Conservation (phyloP, 2,797 vertebrate genomes). For the Platalea minor region DNA sequence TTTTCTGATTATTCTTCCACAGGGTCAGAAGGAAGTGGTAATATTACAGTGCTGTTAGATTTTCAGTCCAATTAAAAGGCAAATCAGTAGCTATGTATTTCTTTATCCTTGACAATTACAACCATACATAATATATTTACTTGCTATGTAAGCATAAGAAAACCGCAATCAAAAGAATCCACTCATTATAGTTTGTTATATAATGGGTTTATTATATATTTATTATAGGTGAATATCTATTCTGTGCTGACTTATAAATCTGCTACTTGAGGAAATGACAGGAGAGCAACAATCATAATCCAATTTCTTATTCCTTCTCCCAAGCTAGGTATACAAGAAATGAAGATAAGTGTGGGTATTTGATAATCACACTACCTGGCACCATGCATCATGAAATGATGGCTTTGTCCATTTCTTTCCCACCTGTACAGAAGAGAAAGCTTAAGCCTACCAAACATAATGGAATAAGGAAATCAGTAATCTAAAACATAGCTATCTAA, state of each 20-base stretch:
- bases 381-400: not conserved
- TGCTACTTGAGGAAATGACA: not conserved
- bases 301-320: not conserved
- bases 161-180: not conserved
- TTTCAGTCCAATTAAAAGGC: not conserved
- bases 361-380: not conserved
- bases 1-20: conserved; percentile 32
- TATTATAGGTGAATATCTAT: not conserved
- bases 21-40: not conserved
- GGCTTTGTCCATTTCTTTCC: not conserved
- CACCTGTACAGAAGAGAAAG: not conserved
- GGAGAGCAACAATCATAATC: not conserved
- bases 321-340: not conserved
- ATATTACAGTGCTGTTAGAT: not conserved
- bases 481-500: not conserved
- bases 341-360: not conserved
- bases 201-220: not conserved
- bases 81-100: not conserved
- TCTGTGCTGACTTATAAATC: not conserved
- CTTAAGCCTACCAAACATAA: not conserved
- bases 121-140: not conserved
- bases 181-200: not conserved
- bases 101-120: not conserved
- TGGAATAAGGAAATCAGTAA: not conserved
- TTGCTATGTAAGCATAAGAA: not conserved